Base-by-base conservation (phyloP, 2,113 vertebrate species). In the Oryzias javanicus region DNA sequence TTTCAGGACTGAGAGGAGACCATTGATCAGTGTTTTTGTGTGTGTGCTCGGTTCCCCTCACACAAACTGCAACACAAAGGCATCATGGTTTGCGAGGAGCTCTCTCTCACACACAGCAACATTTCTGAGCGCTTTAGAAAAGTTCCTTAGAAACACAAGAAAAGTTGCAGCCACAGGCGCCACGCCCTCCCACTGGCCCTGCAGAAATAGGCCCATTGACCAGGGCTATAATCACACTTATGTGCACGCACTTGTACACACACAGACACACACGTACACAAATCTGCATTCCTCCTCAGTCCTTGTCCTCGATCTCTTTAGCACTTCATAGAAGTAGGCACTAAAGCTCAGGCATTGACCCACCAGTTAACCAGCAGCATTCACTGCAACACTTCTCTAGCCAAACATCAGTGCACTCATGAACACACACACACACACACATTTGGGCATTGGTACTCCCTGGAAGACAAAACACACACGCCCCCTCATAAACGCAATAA, bases 61-160 rank as follows among this genome's bases (percentile, higher is more conserved):
- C 68, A 46, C 25, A 61, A 54, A n/a, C 54, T 8, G 48, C 52
- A 27, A 17, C 64, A 90, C 88, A 89, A 89, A 90, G 76, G 68
- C 78, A 78, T 82, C 79, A 70, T 83, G 83, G 77, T 86, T 76
- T 25, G 16, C 6, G 46, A 80, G 82, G 72, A n/a, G 46, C 87
- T 77, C 76, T 55, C 82, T 72, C 75, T 70, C 77, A 60, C 83
- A 76, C 53, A 51, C 72, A 57, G 74, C 80, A 81, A 64, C 85
- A 90, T 90, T 87, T 88, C 81, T 90, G 70, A 84, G 84, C 70
- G 65, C 65, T 53, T 84, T 78, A 79, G 73, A 88, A 90, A 88
- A 90, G 87, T 89, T 89, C 79, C 87, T 87, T 90, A 88, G 89
- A 84, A 89, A 90, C 89, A 80, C 60, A 45, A 84, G 85, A 90